Base-by-base conservation (phyloP, 2,797 vertebrate species). In the Eulemur coronatus region DNA sequence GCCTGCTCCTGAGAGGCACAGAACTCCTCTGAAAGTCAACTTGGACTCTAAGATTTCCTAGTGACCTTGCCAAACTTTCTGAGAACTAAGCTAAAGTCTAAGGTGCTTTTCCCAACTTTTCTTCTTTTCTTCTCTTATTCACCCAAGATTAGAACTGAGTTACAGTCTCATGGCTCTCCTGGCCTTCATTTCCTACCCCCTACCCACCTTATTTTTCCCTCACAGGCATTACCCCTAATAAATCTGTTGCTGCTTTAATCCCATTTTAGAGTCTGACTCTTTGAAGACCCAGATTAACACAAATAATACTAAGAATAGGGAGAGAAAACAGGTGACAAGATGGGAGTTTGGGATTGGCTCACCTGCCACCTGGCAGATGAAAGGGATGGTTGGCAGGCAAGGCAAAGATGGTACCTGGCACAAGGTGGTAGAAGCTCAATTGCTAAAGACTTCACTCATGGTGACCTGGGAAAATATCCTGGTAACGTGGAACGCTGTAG, bases 51-150 rank as follows among this genome's bases (percentile, higher is more conserved):
- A 33, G 63, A 61, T 43, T 86, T 84, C 46, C 33, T 41, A 88
- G 10, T 75, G 33, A 80, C 41, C 17, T 48, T 84, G 41, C 9
- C 43, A 89, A 50, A 85, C 0, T 78, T 81, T 35, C 33, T 67
- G 15, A 86, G 33, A 90, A 81, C 41, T 89, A 73, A 80, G 75
- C 14, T 48, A 11, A 96, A 84, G 48, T 89, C 79, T 89, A 93
- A 57, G 20, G 28, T 50, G 43, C 28, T 75, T 82, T 15, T 38
- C 7, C 43, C 57, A 90, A 41, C 61, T 84, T 92, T 81, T 5
- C 63, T 76, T 72, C 33, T 85, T 79, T 69, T 82, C 35, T 35
- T 38, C n/a, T 72, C 2, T 17, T 67, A 76, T 70, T 81, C 33
- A 91, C 8, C 48, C 24, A 46, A 52, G 28, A 38, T 96, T 41